Conservation (phyloP, 2,888 invertebrate species). For the Cyrtodaria siliqua region DNA sequence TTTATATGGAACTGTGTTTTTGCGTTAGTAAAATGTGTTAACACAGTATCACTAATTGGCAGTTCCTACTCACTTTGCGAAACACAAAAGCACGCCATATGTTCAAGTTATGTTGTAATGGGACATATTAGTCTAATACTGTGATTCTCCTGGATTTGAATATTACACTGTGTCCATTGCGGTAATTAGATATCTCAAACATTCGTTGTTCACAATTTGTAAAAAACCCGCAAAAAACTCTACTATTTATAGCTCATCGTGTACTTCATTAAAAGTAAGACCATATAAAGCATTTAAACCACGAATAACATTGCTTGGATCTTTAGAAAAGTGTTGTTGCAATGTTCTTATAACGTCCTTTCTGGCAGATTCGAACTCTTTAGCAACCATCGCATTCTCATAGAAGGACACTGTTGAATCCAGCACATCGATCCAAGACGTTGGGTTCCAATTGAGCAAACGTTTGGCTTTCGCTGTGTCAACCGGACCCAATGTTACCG, state of each 20-base stretch:
- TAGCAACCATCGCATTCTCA: constrained; percentile 80
- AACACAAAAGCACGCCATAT: too few relatives aligned
- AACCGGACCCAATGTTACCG: constrained; percentile 85
- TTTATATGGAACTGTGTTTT: too few relatives aligned
- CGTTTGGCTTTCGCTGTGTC: constrained; percentile 83
- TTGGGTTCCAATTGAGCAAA: constrained; percentile 84
- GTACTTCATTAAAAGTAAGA: constrained; percentile 24
- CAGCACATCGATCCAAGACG: constrained; percentile 81
- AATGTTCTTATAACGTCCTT: constrained; percentile 80
- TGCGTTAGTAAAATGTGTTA: too few relatives aligned
- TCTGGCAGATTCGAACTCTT: constrained; percentile 66
- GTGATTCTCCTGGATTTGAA: too few relatives aligned
- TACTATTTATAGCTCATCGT: constrained; percentile 43
- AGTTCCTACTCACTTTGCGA: too few relatives aligned
- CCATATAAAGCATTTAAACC: constrained; percentile 71
- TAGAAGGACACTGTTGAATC: constrained; percentile 85
- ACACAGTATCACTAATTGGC: too few relatives aligned
- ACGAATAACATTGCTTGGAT: constrained; percentile 66
- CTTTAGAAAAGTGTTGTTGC: constrained; percentile 71
- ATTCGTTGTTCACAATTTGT: background rate
- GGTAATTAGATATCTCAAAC: too few relatives aligned
- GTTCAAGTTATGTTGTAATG: too few relatives aligned
- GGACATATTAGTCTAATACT: too few relatives aligned
- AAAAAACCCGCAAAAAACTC: too few relatives aligned
- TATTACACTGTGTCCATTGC: too few relatives aligned